Percentiles rank a stretch among this genome's conserved stretches.
These are phyloP conservation scores for Ctenopoma multispine DNA, from an alignment of 2,797 vertebrate species.

Conservation along the genomic window DNA sequence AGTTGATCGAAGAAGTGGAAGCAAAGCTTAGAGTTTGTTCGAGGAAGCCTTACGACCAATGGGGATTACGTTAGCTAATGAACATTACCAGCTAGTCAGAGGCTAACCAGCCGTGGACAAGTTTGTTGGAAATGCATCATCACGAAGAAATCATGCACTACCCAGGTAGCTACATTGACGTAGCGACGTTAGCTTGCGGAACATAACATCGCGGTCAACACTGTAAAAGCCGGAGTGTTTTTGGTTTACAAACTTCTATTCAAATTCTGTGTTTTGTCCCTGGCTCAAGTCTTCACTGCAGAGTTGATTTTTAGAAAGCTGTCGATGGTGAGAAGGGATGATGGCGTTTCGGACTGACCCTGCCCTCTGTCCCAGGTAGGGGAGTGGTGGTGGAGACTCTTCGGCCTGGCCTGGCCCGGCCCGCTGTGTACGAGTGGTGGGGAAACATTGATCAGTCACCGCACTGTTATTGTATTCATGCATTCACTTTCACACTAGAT, in stretches of 20 bases:
- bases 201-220: slow-evolving; percentile 12
- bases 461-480: slow-evolving; percentile 13
- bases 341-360: slow-evolving; percentile 64
- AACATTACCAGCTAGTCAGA: not conserved
- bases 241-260: slow-evolving; percentile 32
- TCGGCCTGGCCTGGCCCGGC: slow-evolving; percentile 40
- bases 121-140: slow-evolving; percentile 56
- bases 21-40: slow-evolving; percentile 14
- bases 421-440: slow-evolving; percentile 51
- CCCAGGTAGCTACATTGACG: slow-evolving; percentile 32
- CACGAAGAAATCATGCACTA: slow-evolving; percentile 36
- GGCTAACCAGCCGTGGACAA: slow-evolving; percentile 35
- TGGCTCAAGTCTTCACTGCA: not conserved
- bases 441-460: slow-evolving; percentile 13
- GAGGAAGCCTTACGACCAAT: slow-evolving; percentile 1
- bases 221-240: slow-evolving; percentile 14
- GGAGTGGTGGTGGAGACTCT: slow-evolving; percentile 56
- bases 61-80: slow-evolving; percentile 16
- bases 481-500: slow-evolving; percentile 9
- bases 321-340: slow-evolving; percentile 33
- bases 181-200: slow-evolving; percentile 41
- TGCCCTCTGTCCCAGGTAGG: slow-evolving; percentile 74
- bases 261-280: not conserved
- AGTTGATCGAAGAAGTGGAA: slow-evolving; percentile 19
- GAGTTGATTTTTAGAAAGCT: slow-evolving; percentile 18